Percentiles rank a stretch among this genome's conserved stretches.
Conservation (phyloP, 2,797 vertebrate species). For the Pangasius mekongensis region DNA sequence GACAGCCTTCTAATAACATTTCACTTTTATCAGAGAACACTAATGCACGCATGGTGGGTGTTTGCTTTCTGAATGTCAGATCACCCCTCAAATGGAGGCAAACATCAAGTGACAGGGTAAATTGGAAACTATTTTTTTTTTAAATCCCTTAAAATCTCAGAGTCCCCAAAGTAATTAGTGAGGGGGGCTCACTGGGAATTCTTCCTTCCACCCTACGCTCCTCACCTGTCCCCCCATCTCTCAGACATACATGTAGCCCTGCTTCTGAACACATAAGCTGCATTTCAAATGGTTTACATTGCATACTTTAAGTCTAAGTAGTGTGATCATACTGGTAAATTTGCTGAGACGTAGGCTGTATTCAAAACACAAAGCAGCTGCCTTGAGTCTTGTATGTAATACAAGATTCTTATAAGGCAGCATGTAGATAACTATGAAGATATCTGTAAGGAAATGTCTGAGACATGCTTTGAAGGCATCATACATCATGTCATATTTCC, state of each 20-base stretch:
- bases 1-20: constrained; percentile 78
- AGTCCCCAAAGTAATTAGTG: constrained; percentile 85
- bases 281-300: neutral
- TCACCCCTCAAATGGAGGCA: constrained; percentile 73
- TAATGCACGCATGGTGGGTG: constrained; percentile 73
- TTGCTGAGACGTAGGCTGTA: neutral
- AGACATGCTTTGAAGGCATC: neutral
- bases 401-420: neutral
- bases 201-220: constrained; percentile 71
- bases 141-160: constrained; percentile 84
- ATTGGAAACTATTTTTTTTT: constrained; percentile 76
- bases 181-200: constrained; percentile 69
- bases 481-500: neutral
- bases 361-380: neutral
- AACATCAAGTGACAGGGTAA: constrained; percentile 81
- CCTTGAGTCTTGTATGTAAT: neutral
- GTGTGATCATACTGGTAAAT: neutral
- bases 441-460: neutral
- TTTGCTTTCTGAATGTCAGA: constrained; percentile 72
- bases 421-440: neutral
- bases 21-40: constrained; percentile 78
- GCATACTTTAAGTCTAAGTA: neutral
- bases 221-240: constrained; percentile 67
- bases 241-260: constrained; percentile 9
- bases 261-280: constrained; percentile 6